A percentile compares a stretch with the other conserved stretches of the same genome.
phyloP scores from a whole-genome alignment of 2,797 vertebrate genomes.

The Hyperoplus immaculatus region DNA sequence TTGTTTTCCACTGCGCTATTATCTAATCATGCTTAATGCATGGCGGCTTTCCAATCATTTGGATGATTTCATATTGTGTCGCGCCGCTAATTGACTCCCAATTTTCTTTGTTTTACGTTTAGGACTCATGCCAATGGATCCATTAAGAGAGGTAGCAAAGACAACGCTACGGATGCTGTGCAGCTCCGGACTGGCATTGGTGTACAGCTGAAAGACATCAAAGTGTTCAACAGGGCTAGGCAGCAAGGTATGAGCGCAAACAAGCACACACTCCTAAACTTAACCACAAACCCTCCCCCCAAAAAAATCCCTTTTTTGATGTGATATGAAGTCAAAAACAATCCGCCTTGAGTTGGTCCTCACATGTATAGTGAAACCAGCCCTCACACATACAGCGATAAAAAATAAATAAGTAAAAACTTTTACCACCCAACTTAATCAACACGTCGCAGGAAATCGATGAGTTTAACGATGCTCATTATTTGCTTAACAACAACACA shows the following conservation, averaged over 20 bases:
- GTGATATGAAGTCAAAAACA: not conserved
- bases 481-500: constrained; percentile 21
- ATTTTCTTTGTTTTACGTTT: constrained; percentile 35
- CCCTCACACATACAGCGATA: not conserved
- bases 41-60: constrained; percentile 7
- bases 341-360: not conserved
- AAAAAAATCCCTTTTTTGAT: not conserved
- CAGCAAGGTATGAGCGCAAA: constrained; percentile 89
- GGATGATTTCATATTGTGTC: not conserved
- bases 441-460: not conserved
- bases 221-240: constrained; percentile 96
- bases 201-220: constrained; percentile 98
- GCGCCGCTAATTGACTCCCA: not conserved
- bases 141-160: constrained; percentile 96
- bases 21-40: not conserved
- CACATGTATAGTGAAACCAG: not conserved
- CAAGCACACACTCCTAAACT: not conserved
- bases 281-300: not conserved
- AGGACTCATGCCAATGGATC: constrained; percentile 98
- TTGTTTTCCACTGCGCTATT: not conserved
- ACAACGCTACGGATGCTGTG: constrained; percentile 94
- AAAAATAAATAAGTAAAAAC: not conserved
- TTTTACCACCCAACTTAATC: constrained; percentile 1
- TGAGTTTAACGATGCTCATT: constrained; percentile 17
- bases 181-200: constrained; percentile 95